A percentile compares a stretch with the other conserved stretches of the same genome.
These are phyloP conservation scores for Mormyrops attenuatus DNA, from an alignment of 2,797 vertebrate species.

Conservation along the genomic window DNA sequence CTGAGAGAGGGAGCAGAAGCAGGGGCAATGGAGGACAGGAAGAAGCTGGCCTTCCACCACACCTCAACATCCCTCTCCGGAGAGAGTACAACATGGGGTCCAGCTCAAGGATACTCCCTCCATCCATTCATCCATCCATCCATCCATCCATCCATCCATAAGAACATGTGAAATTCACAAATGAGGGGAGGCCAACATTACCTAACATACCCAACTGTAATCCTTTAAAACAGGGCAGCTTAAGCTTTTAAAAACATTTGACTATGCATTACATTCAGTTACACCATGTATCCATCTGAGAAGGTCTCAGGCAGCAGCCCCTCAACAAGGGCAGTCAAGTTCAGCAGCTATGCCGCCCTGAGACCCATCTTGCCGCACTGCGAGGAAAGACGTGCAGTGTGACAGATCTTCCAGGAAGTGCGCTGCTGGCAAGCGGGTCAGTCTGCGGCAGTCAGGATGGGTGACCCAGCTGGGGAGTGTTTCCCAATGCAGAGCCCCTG, in stretches of 20 bases:
- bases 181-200: neutral
- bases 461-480: neutral
- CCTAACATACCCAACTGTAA: neutral
- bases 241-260: neutral
- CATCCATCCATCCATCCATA: neutral
- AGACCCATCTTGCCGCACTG: neutral
- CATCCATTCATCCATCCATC: neutral
- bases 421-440: neutral
- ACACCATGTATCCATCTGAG: neutral
- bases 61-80: neutral
- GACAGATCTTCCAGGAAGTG: neutral
- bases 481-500: neutral
- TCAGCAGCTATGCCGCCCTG: neutral
- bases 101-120: neutral
- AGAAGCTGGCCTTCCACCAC: neutral
- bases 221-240: neutral
- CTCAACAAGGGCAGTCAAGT: neutral
- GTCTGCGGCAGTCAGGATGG: neutral
- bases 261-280: neutral
- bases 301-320: neutral
- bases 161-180: neutral
- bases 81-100: neutral
- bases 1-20: neutral
- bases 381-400: neutral
- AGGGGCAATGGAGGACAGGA: neutral